Base-by-base conservation (phyloP, 2,113 vertebrate species). In the Oreochromis aureus region DNA sequence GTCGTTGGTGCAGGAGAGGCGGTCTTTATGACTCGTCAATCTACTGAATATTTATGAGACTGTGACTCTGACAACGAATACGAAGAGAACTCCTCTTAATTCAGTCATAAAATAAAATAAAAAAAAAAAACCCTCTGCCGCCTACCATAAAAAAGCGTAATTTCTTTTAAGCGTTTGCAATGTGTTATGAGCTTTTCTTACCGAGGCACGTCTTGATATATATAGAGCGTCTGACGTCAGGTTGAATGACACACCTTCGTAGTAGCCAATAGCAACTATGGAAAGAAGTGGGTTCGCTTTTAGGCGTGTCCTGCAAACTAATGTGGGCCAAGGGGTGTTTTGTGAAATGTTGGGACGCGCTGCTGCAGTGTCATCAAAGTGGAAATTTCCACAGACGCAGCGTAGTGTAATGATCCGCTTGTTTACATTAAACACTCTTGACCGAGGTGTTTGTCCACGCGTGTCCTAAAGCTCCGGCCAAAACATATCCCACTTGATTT, bases 31-130 rank as follows among this genome's bases (percentile, higher is more conserved):
- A 6, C 19, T 34, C 36, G 34, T 3, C 5, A 1, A 71, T 1
- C 86, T 89, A 8, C 86, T 96, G 85, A 86, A 96, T 96, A 97
- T 96, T 95, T 84, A 96, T 95, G 92, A 96, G 91, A 24, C n/a
- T 55, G 8, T 32, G 41, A 81, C 39, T 1, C 5, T 6, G 9
- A 51, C 9, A 16, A 5, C 53, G 7, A 58, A 2, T 10, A 10
- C 2, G 15, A 34, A 10, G 24, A 12, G 1, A 24, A 10, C 22
- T 32, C 32, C 5, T 18, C 16, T 13, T 36, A 13, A 53, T 73
- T 46, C 73, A 80, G 56, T 58, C 41, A 86, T 0, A 46, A 15
- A 80, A 58, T 16, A 3, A 4, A 5, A 58, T 7, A 4, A 3
- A 6, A 53, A 5, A 58, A 13, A 8, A 3, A 6, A 53, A 5